Percentiles rank a stretch among this genome's conserved stretches.
Conservation (phyloP, 2,888 invertebrate genomes). For the Pheosia tremula region DNA sequence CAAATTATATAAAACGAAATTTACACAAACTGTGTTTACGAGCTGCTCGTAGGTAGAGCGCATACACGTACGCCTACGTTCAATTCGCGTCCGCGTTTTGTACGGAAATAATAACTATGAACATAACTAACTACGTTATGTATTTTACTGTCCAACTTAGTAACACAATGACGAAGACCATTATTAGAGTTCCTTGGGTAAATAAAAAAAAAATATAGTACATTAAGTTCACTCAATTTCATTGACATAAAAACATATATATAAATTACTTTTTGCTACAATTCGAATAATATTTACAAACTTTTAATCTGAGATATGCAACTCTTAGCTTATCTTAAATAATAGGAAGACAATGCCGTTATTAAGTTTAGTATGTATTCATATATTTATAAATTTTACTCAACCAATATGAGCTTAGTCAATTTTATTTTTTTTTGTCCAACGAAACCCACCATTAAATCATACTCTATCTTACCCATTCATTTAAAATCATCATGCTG, state of each 20-base stretch:
- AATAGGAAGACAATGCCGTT: too few species aligned
- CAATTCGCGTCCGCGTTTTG: constrained; percentile 28
- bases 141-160: constrained; percentile 17
- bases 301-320: too few species aligned
- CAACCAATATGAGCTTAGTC: too few species aligned
- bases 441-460: background rate
- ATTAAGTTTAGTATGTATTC: too few species aligned
- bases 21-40: background rate
- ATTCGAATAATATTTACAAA: too few species aligned
- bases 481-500: constrained; percentile 21
- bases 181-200: constrained; percentile 21
- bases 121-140: constrained; percentile 17
- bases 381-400: too few species aligned
- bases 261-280: too few species aligned
- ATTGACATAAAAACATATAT: too few species aligned
- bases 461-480: background rate
- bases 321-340: too few species aligned
- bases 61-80: constrained; percentile 16
- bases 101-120: constrained; percentile 40
- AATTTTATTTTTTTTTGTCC: background rate
- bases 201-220: constrained; percentile 4
- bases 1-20: background rate
- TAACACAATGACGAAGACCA: constrained; percentile 15
- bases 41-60: constrained; percentile 3
- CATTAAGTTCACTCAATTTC: too few species aligned